phyloP scores from a whole-genome alignment of 1,140 invertebrate species.

The silkworm (Bombyx mori) region ASM3026992v2 NC_085120.1:5638001-5638500 shows the following conservation, averaged over 20 bases:
- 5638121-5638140: no score
- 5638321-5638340: constrained; percentile 73
- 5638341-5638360: constrained; percentile 58
- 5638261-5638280: constrained; percentile 67
- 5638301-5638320: constrained; percentile 72
- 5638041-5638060: no score
- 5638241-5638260: constrained; percentile 34
- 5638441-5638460: constrained; percentile 64
- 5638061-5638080: no score
- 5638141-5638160: no score
- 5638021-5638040: no score
- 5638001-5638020: no score
- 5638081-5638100: no score
- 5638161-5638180: no score
- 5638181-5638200: no score
- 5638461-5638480: constrained; percentile 47
- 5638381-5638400: constrained; percentile 72
- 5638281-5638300: constrained; percentile 72
- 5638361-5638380: constrained; percentile 73
- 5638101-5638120: no score
- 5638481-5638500: constrained; percentile 47
- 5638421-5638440: constrained; percentile 69
- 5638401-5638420: constrained; percentile 57
- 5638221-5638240: no score
- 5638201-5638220: no score